These are phyloP conservation scores for Rattus rattus DNA, from an alignment of 2,113 vertebrate genomes.

Conservation along the genomic window DNA sequence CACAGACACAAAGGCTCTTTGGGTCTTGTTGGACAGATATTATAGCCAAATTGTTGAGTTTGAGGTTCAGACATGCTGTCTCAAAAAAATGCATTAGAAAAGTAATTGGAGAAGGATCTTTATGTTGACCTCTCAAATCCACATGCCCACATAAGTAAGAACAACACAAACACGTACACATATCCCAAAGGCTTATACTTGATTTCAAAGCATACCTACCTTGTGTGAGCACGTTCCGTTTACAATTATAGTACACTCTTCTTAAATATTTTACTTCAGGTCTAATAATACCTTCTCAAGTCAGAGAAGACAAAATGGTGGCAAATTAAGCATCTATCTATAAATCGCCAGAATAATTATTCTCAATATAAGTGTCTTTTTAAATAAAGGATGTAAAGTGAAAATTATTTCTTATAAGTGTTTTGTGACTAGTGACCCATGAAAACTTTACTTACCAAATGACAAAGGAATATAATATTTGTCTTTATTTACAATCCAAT, in stretches of 20 bases:
- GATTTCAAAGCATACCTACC: background rate
- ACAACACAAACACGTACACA: background rate
- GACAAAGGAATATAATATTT: background rate
- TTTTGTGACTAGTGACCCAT: background rate
- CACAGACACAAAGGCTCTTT: no score
- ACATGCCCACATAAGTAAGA: background rate
- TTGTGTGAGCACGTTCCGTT: background rate
- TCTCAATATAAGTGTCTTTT: background rate
- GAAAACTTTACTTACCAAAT: background rate
- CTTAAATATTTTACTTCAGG: background rate
- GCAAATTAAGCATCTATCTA: background rate
- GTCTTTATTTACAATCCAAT: background rate
- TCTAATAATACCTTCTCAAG: background rate
- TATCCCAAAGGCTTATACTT: background rate
- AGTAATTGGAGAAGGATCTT: background rate
- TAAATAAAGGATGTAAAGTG: background rate
- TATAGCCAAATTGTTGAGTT: background rate
- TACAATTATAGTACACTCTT: background rate
- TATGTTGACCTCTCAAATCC: background rate
- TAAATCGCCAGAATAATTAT: background rate
- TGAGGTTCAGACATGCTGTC: background rate
- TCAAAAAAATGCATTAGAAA: background rate
- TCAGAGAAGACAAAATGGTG: background rate
- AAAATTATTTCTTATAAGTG: background rate
- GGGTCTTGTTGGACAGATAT: background rate